Evolutionary conservation across 1,140 invertebrate species (phyloP), one percentile per base, ranked within the genome.

Genomic region (Trichoplusia ni): DNA sequence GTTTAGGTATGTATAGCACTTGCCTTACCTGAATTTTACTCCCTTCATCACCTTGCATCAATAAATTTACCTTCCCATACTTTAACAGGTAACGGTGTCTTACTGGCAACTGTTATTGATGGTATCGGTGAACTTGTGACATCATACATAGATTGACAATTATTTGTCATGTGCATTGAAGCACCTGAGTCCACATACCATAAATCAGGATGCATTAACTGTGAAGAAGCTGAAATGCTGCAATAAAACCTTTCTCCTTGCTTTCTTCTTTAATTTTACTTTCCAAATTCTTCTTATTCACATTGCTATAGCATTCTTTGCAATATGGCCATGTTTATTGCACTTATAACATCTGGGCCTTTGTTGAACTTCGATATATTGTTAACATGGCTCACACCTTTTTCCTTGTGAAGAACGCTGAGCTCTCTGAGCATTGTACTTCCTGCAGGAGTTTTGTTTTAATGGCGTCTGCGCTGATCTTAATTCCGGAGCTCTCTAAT

Each of bases 401-500:
- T 61, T 44, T 67, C 19, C 42, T 60, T 16, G n/a, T n/a, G n/a
- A n/a, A n/a, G n/a, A n/a, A n/a, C n/a, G n/a, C n/a, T n/a, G n/a
- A n/a, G n/a, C n/a, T n/a, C n/a, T n/a, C n/a, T n/a, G n/a, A n/a
- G n/a, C n/a, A n/a, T n/a, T n/a, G n/a, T n/a, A n/a, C n/a, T n/a
- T n/a, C n/a, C n/a, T n/a, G n/a, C n/a, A n/a, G n/a, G n/a, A n/a
- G n/a, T n/a, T n/a, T n/a, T n/a, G n/a, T n/a, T n/a, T n/a, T n/a
- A n/a, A n/a, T n/a, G n/a, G n/a, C n/a, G n/a, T n/a, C n/a, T n/a
- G n/a, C n/a, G n/a, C n/a, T n/a, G n/a, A n/a, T n/a, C n/a, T n/a
- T n/a, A n/a, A n/a, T n/a, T n/a, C n/a, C n/a, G 49, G 60, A 80
- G 23, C 67, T 75, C 38, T 90, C 81, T 14, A 88, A 58, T 1